Base-by-base conservation (phyloP, 2,797 vertebrate species). In the Helicolenus hilgendorfi region DNA sequence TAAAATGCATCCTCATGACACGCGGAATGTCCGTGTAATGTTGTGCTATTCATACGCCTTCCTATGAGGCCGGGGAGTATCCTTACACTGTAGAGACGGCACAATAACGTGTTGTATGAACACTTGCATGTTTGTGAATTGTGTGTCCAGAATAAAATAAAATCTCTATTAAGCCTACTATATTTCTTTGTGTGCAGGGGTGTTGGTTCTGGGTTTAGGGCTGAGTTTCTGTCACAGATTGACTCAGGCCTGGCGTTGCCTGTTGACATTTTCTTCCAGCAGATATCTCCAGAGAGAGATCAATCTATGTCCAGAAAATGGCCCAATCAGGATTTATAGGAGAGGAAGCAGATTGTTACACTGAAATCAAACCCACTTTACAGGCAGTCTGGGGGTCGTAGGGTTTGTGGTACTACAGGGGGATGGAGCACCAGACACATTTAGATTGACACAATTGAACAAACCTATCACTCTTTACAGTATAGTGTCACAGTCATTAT, bases 281-380 rank as follows among this genome's bases (percentile, higher is more conserved):
- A 76, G 38, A 80, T 53, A 67, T 72, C 64, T 77, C 78, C 33
- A 73, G 58, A 89, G 36, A 64, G 15, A 77, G 62, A 92, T 87
- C 73, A 83, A 85, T 89, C 71, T n/a, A 85, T 60, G 56, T 77
- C 53, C 85, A 94, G 77, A 92, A 94, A 95, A 84, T 31, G 59
- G 65, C 81, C 83, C 60, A 60, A 35, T 62, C 68, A 85, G 65
- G 78, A 76, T 72, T 70, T 84, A 36, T 35, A 84, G 62, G 71
- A 77, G 29, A 49, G 56, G 53, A 85, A 83, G 86, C 55, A 24
- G 27, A 63, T 62, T 75, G n/a, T 78, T 82, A 33, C 11, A 70
- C 15, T 64, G 33, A 91, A 88, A 80, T 79, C 45, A 91, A 79
- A 79, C 55, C 24, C 55, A 36, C 13, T 81, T 86, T 67, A 83